Conservation (phyloP, 2,113 vertebrate genomes). For the Python bivittatus region DNA sequence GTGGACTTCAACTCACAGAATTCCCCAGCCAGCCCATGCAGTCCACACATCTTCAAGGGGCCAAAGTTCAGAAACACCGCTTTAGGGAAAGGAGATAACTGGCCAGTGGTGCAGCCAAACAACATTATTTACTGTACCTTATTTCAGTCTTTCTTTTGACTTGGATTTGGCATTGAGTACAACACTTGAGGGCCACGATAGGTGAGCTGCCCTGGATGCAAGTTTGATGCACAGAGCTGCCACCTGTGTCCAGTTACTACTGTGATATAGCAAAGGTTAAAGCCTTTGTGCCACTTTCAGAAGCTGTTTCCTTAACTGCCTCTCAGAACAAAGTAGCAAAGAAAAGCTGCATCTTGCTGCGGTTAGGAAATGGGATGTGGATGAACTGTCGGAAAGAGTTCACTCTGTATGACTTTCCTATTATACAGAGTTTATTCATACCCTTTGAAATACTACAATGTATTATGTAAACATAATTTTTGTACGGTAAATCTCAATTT, state of each 20-base stretch:
- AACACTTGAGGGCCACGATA: not conserved
- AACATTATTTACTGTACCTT: not conserved
- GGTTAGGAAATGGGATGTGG: not conserved
- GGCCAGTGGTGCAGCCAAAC: not conserved
- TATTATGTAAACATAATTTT: not conserved
- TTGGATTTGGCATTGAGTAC: not conserved
- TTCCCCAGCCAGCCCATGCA: too few relatives aligned
- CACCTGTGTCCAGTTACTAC: not conserved
- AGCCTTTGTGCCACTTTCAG: not conserved
- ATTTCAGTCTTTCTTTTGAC: not conserved
- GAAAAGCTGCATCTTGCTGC: not conserved
- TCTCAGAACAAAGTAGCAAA: not conserved
- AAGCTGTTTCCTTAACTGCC: not conserved
- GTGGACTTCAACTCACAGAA: too few relatives aligned
- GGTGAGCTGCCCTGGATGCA: not conserved
- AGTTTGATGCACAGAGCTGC: not conserved
- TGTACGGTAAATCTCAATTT: not conserved
- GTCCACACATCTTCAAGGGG: too few relatives aligned
- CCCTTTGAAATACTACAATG: not conserved
- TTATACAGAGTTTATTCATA: not conserved
- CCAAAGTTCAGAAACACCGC: too few relatives aligned
- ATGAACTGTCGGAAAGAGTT: not conserved
- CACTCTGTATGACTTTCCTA: not conserved
- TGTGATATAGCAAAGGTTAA: not conserved
- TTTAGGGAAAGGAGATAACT: not conserved